phyloP scores from a whole-genome alignment of 2,888 invertebrate genomes.

The Cephus pulcher region DNA sequence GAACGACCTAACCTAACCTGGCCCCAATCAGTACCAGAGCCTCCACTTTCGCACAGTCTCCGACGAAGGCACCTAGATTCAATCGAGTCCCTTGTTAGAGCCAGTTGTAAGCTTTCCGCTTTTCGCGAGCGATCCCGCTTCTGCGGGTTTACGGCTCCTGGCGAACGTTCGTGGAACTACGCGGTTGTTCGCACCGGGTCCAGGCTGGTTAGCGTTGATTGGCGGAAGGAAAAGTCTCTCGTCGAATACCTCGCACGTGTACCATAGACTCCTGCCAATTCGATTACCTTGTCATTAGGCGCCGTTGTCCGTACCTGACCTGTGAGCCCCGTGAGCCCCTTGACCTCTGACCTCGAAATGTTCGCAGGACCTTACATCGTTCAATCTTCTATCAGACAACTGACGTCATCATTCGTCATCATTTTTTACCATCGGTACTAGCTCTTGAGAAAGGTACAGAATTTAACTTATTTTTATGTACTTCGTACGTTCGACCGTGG shows the following conservation, averaged over 20 bases:
- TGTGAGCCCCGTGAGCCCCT: neutral
- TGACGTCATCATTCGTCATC: neutral
- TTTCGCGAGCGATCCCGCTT: neutral
- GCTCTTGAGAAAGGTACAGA: neutral
- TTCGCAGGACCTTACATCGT: neutral
- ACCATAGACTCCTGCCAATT: constrained; percentile 12
- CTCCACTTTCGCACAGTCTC: neutral
- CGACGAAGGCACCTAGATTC: constrained; percentile 14
- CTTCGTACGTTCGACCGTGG: neutral
- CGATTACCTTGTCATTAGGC: constrained; percentile 23
- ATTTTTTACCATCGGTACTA: neutral
- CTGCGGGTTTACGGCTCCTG: neutral
- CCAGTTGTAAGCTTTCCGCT: constrained; percentile 3
- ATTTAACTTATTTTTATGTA: neutral
- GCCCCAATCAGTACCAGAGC: constrained; percentile 1
- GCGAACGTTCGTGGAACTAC: neutral
- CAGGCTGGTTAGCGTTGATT: constrained; percentile 12
- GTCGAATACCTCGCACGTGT: constrained; percentile 12
- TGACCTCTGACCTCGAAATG: neutral
- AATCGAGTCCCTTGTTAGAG: constrained; percentile 23
- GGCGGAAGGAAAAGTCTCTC: constrained; percentile 22
- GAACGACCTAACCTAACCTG: neutral
- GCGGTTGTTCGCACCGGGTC: neutral
- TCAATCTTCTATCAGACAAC: neutral
- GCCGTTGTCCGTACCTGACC: constrained; percentile 1